Evolutionary conservation across 2,113 vertebrate genomes (phyloP).

Genomic region (Butorides virescens): DNA sequence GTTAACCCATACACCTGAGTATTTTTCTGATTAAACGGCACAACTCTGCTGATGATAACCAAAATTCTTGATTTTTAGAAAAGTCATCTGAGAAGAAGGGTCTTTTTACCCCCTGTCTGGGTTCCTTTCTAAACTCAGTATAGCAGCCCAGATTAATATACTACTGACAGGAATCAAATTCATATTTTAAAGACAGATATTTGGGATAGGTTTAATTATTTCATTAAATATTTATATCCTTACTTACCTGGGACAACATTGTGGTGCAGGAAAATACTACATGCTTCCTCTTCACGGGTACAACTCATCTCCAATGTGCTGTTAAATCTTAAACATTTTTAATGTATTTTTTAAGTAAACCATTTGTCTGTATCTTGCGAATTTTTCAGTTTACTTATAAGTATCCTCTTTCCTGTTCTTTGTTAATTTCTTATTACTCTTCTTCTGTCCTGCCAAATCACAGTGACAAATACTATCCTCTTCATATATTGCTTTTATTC

Average conservation of each 20-base stretch:
- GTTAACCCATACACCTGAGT: neutral
- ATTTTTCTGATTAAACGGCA: neutral
- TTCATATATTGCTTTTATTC: neutral
- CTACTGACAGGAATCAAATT: neutral
- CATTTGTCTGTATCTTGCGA: neutral
- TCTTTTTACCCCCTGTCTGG: neutral
- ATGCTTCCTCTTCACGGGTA: neutral
- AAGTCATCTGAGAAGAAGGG: neutral
- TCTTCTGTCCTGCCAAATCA: neutral
- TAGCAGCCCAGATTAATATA: neutral
- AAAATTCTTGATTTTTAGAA: neutral
- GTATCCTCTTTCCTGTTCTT: neutral
- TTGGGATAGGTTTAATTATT: neutral
- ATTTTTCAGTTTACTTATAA: neutral
- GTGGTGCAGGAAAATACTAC: neutral
- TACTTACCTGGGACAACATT: neutral
- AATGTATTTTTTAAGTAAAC: neutral
- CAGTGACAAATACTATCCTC: neutral
- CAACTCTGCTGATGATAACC: neutral
- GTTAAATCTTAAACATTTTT: neutral
- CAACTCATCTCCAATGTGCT: neutral
- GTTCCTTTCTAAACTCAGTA: neutral
- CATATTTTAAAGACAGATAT: neutral
- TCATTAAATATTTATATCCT: neutral
- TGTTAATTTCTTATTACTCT: neutral